Percentiles rank a stretch among this genome's conserved stretches.
phyloP scores from a whole-genome alignment of 1,140 invertebrate genomes.

The Drosophila bocki region DNA sequence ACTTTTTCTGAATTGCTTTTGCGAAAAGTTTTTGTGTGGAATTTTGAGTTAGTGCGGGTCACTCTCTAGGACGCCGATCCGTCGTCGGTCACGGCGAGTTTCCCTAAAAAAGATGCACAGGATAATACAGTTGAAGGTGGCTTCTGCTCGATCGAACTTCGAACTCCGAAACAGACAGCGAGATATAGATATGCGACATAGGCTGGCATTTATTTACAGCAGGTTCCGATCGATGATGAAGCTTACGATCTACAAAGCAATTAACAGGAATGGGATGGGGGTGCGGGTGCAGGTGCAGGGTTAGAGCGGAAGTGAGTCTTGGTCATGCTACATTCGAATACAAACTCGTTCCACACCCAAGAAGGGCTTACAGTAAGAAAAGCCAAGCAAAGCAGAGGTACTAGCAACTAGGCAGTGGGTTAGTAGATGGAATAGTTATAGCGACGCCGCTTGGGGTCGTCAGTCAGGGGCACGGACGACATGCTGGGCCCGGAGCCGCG shows the following conservation, averaged over 20 bases:
- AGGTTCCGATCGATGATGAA: slow-evolving; percentile 23
- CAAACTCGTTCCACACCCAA: slow-evolving; percentile 29
- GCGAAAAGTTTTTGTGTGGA: slow-evolving; percentile 65
- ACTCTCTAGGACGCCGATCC: slow-evolving; percentile 59
- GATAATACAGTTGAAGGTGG: slow-evolving; percentile 36
- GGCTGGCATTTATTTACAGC: slow-evolving; percentile 68
- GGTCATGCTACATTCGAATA: slow-evolving; percentile 49
- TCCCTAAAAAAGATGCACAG: slow-evolving; percentile 70
- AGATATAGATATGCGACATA: slow-evolving; percentile 11
- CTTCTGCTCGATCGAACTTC: slow-evolving; percentile 10
- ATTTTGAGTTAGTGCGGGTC: slow-evolving; percentile 69
- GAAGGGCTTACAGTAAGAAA: slow-evolving; percentile 17
- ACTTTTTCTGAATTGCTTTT: slow-evolving; percentile 53
- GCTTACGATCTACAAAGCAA: slow-evolving; percentile 50
- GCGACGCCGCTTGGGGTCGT: slow-evolving; percentile 60
- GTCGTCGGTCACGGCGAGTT: slow-evolving; percentile 53
- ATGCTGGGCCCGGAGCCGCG: slow-evolving; percentile 39
- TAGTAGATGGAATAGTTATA: slow-evolving; percentile 81
- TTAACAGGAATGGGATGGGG: slow-evolving; percentile 28
- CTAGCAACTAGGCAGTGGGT: slow-evolving; percentile 27
- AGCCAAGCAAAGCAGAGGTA: slow-evolving; percentile 6
- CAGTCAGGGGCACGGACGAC: slow-evolving; percentile 49
- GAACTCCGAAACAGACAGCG: slow-evolving; percentile 31
- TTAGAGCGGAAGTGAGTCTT: slow-evolving; percentile 34
- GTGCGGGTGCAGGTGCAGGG: slow-evolving; percentile 8